Evolutionary conservation across 2,113 vertebrate genomes (phyloP).

Genomic region (Sturnira hondurensis): DNA sequence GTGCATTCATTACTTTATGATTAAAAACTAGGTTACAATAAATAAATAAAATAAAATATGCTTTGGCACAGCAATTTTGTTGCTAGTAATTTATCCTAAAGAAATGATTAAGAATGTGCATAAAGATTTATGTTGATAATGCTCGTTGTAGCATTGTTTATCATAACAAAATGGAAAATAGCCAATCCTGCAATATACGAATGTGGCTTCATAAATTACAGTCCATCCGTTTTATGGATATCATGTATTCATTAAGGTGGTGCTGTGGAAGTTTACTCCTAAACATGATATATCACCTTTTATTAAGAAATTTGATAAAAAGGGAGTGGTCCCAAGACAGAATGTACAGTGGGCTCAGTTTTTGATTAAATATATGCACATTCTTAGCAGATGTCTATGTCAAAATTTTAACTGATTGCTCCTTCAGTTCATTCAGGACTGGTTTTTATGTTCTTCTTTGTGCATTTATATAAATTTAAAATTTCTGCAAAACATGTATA

Average conservation of each 20-base stretch:
- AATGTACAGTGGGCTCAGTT: not conserved
- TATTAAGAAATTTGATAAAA: not conserved
- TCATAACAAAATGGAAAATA: slow-evolving; percentile 59
- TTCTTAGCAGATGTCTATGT: not conserved
- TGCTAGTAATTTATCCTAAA: slow-evolving; percentile 63
- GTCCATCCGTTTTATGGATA: slow-evolving; percentile 21
- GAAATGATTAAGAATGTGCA: slow-evolving; percentile 65
- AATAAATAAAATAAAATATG: slow-evolving; percentile 59
- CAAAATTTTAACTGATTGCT: not conserved
- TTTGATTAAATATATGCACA: not conserved
- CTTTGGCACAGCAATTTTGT: slow-evolving; percentile 60
- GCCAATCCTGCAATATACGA: slow-evolving; percentile 14
- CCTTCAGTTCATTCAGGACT: not conserved
- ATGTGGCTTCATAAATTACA: slow-evolving; percentile 40
- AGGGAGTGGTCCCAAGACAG: not conserved
- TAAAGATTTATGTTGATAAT: slow-evolving; percentile 59
- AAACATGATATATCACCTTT: slow-evolving; percentile 17
- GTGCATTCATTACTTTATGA: slow-evolving; percentile 33
- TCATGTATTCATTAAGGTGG: slow-evolving; percentile 14
- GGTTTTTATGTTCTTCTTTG: not conserved
- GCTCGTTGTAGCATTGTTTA: slow-evolving; percentile 59
- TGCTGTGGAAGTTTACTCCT: not conserved
- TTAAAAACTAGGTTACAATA: slow-evolving; percentile 56
- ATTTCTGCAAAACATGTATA: not conserved
- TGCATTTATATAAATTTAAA: not conserved